Conservation (phyloP, 2,797 vertebrate species). For the Pelochelys cantorii region DNA sequence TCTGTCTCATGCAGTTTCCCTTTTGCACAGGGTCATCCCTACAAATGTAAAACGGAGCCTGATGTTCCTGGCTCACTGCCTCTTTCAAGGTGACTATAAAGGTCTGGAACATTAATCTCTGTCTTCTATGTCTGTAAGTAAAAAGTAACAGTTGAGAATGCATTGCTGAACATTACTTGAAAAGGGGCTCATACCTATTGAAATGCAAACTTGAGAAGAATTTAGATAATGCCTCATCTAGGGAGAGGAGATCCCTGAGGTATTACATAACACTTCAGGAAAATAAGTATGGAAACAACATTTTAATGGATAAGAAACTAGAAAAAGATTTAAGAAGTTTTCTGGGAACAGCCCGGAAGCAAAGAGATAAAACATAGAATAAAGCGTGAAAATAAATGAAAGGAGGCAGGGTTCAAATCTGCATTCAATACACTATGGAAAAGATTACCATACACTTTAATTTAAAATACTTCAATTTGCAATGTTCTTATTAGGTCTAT, state of each 20-base stretch:
- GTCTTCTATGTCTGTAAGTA: not conserved
- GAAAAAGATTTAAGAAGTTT: not conserved
- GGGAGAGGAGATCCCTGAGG: constrained; percentile 29
- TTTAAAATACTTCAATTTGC: not conserved
- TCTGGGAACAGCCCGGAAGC: not conserved
- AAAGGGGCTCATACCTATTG: constrained; percentile 16
- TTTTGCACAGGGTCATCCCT: not conserved
- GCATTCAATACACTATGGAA: not conserved
- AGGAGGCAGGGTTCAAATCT: not conserved
- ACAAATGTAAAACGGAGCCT: not conserved
- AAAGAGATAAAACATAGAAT: not conserved
- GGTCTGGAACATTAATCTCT: not conserved
- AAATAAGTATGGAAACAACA: constrained; percentile 27
- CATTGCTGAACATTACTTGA: not conserved
- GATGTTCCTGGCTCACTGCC: not conserved
- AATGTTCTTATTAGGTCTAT: not conserved
- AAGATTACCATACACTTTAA: not conserved
- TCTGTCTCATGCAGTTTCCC: not conserved
- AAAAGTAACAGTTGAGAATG: not conserved
- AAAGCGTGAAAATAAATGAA: not conserved
- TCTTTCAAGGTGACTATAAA: not conserved
- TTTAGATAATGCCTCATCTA: constrained; percentile 34
- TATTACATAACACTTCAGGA: constrained; percentile 36
- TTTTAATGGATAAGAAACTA: not conserved
- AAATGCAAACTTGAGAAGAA: constrained; percentile 3